Conservation (phyloP, 1,140 invertebrate genomes). For the Eulimnadia texana region DNA sequence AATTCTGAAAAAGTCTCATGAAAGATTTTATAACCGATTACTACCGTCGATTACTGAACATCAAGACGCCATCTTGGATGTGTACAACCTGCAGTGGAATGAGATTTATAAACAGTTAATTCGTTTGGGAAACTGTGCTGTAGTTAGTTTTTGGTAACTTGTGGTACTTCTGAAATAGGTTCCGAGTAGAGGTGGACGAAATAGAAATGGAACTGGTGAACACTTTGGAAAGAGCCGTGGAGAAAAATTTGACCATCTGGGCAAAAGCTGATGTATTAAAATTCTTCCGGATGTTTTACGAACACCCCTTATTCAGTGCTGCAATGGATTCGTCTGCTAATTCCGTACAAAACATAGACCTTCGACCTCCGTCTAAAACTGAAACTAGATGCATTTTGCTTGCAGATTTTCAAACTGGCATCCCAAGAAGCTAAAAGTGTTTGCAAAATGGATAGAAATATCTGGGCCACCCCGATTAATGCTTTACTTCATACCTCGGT, state of each 20-base stretch:
- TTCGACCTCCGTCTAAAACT: neutral
- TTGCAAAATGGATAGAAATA: neutral
- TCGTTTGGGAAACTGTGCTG: no score
- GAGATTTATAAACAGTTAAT: neutral
- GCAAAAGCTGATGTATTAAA: neutral
- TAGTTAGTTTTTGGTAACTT: no score
- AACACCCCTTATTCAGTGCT: neutral
- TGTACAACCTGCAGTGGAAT: neutral
- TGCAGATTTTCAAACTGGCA: neutral
- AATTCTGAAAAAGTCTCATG: neutral
- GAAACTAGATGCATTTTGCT: neutral
- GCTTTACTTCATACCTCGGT: neutral
- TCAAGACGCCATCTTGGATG: neutral
- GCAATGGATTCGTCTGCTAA: neutral
- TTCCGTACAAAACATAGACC: neutral
- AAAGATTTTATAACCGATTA: neutral
- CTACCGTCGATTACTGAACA: neutral
- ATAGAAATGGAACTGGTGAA: slow-evolving; percentile 3
- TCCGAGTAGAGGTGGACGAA: neutral
- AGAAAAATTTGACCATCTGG: neutral
- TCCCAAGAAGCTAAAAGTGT: neutral
- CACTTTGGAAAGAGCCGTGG: neutral
- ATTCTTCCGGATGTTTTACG: slow-evolving; percentile 1
- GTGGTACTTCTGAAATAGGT: neutral
- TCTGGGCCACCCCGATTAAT: neutral